These are phyloP conservation scores for Hippasteria phrygiana DNA, from an alignment of 53 echinoderm and acorn worm genomes.

Conservation along the genomic window DNA sequence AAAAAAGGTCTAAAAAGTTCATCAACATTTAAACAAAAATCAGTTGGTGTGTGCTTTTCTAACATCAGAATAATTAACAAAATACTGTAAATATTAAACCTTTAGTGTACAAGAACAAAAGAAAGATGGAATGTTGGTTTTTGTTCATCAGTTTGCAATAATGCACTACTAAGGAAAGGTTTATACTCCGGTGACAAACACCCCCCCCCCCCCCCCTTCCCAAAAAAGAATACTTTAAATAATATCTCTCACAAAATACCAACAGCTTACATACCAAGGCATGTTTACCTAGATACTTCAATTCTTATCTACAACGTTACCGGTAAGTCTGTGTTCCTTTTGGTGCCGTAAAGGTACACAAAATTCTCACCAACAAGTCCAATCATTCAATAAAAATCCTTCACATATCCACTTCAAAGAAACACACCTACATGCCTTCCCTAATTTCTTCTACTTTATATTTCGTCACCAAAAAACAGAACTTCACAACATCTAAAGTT, in stretches of 20 bases:
- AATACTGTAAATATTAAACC: neutral
- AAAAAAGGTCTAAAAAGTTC: neutral
- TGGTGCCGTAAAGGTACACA: no score
- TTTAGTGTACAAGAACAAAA: neutral
- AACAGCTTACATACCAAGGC: no score
- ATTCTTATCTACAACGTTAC: no score
- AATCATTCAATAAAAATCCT: no score
- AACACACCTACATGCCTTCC: neutral
- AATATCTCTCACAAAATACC: no score
- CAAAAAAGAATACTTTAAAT: no score
- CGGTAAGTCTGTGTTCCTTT: no score
- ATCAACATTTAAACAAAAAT: conserved; percentile 9
- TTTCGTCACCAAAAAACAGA: neutral
- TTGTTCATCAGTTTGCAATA: neutral
- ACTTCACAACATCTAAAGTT: neutral
- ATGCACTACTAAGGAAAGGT: neutral
- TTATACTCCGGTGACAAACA: no score
- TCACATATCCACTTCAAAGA: no score
- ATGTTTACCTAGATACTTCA: no score
- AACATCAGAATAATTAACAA: neutral
- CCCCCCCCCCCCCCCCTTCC: no score
- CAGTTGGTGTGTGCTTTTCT: neutral
- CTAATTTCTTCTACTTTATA: neutral
- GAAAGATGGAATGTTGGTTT: conserved; percentile 14
- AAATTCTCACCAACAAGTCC: no score